Percentiles rank a stretch among this genome's conserved stretches.
Conservation (phyloP, 2,113 vertebrate species). For the Clinocottus analis region DNA sequence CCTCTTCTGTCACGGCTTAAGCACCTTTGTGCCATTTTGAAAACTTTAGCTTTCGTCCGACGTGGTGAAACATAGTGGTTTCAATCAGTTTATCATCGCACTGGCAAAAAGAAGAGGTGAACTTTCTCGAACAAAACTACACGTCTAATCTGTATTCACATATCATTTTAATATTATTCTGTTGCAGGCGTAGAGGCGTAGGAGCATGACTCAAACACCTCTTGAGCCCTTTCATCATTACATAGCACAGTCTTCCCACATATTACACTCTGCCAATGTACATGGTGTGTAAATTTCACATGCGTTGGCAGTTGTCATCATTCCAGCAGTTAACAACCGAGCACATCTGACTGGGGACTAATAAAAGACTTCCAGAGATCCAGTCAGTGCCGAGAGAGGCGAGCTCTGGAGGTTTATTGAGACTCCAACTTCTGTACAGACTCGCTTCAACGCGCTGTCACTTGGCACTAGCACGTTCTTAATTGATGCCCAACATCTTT, state of each 20-base stretch:
- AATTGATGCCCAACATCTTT: slow-evolving; percentile 43
- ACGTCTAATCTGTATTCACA: neutral
- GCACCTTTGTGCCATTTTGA: too few relatives aligned
- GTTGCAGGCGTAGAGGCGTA: neutral
- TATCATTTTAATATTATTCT: neutral
- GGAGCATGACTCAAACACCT: neutral
- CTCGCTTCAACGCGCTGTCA: slow-evolving; percentile 20
- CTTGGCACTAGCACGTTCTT: slow-evolving; percentile 29
- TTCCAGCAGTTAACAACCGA: slow-evolving; percentile 11
- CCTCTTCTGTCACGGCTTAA: too few relatives aligned
- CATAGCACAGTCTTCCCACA: neutral
- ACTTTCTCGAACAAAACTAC: neutral
- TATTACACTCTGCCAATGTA: neutral
- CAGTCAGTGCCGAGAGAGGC: neutral
- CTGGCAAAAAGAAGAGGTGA: neutral
- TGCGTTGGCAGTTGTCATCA: slow-evolving; percentile 7
- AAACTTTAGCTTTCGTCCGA: too few relatives aligned
- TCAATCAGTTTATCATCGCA: neutral
- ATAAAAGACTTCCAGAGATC: slow-evolving; percentile 9
- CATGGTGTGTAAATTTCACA: neutral
- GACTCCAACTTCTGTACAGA: slow-evolving; percentile 22
- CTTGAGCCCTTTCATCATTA: neutral
- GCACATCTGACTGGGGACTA: slow-evolving; percentile 11
- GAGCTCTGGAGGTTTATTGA: slow-evolving; percentile 30
- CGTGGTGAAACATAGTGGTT: neutral